Base-by-base conservation (phyloP, 92 coral and sea anemone species). In the Virgularia gustaviana region DNA sequence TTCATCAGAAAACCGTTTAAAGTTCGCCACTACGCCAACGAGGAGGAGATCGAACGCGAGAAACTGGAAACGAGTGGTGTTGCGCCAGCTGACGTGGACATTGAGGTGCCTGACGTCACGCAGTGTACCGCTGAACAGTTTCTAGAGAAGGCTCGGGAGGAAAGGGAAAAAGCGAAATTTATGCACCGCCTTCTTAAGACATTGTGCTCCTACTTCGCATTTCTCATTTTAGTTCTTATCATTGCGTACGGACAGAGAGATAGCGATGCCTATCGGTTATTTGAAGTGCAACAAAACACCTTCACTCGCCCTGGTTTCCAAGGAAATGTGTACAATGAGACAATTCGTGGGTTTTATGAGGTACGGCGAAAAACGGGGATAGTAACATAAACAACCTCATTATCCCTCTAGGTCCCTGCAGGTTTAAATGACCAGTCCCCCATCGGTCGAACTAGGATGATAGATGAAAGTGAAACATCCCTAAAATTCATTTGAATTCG, bases 161-260 rank as follows among this genome's bases (percentile, higher is more conserved):
- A 82, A 54, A 76, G 84, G 9, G 80, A 81, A 36, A 88, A 94
- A 42, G 96, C 89, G 20, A 78, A 80, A 15, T 78, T 81, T 33
- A 89, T 94, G 99, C 68, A 80, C 56, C 81, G 63, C 36, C 83
- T 89, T 20, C 44, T 94, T 49, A 75, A 78, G 59, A 91, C 87
- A 36, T 60, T 94, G 9, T 75, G 72, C n/a, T 76, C 88, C 4
- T 89, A 81, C 39, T 54, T 85, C 15, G 35, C 78, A 25, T 94
- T 94, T 37, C 53, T 75, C 44, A 38, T 83, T 30, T 76, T 89
- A 22, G 85, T 85, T 24, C 74, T 94, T 24, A 75, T 94, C 49
- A 87, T 94, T 32, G 92, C 96, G 19, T 87, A 94, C 73, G 94
- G 99, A 0, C 83, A 83, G 32, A 77, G 90, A 41, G 99, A 94